Evolutionary conservation across 2,113 vertebrate genomes (phyloP), one percentile per base, ranked within the genome.

Genomic region (Eulemur rufifrons): DNA sequence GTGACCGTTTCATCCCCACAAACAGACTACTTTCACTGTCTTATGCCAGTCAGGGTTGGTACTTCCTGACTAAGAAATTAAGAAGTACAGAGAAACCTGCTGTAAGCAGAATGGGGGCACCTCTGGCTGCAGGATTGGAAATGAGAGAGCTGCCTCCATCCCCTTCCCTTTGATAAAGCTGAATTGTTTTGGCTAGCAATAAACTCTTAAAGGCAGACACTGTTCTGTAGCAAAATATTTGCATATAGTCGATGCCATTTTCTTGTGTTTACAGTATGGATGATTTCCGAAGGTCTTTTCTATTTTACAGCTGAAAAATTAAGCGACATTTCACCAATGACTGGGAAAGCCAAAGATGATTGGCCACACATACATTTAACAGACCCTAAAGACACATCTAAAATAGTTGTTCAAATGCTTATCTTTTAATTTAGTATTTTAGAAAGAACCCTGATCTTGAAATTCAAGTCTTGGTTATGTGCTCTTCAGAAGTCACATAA

Each of bases 271-370:
- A 91, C 6, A 69, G 50, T 82, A 52, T 20, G 45, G 50, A 45
- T 71, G 5, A 25, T 84, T 93, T 94, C 64, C 85, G 56, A 82
- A 93, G 83, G 25, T 82, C 47, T 86, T 94, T 86, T 88, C 34
- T 42, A 89, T 52, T 63, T n/a, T 91, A 66, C 14, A 56, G 54
- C 61, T 52, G 45, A 47, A 34, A 13, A 42, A 64, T 68, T 52
- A 74, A 50, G 25, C 10, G 47, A 74, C 42, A 63, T 76, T 94
- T 96, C 74, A 90, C 5, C 32, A 68, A 1, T 85, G 34, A 81
- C 21, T 71, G 42, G 69, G 15, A 66, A 95, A 94, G 54, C 77
- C 61, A 63, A 82, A 95, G 71, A 69, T 82, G 64, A 87, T 27
- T 86, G 63, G 10, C 32, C 39, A 68, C 27, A 52, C n/a, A 61